Base-by-base conservation (phyloP, 2,797 vertebrate species). In the Coreius guichenoti region DNA sequence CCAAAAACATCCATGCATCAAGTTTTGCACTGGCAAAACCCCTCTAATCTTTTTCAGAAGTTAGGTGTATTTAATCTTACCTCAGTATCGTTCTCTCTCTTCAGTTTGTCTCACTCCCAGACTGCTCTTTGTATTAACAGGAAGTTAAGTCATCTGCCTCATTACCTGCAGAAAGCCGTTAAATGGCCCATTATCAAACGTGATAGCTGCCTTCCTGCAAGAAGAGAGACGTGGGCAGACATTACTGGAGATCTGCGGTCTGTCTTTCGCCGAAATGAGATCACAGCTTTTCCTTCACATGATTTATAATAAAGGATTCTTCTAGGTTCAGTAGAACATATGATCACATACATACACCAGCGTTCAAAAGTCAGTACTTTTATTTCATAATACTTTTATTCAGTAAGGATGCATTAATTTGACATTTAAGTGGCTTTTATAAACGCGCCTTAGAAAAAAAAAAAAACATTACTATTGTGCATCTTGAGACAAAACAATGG, bases 61-160 rank as follows among this genome's bases (percentile, higher is more conserved):
- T 33, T 26, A 26, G 8, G 56, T 78, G 76, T 63, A 45, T 78
- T 78, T 61, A 63, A 56, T 61, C 23, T 39, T n/a, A 45, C 56
- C 51, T 81, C 11, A 2, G 1, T 16, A 21, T 67, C 29, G n/a
- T 8, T 1, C 13, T 61, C 51, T 73, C 80, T 45, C 47, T 31
- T 45, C 36, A 58, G 51, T 31, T 61, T 61, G 74, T 56, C 51
- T 76, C n/a, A 8, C 36, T 47, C 14, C 45, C 45, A 75, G 81
- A 76, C 61, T 65, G 45, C 49, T 75, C 58, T 49, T 67, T 65
- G 58, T 67, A 31, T 67, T 83, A 75, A 75, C 72, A 83, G 81
- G 43, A 82, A 67, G 81, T 83, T 65, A 45, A 75, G 81, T 83
- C 81, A 67, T 83, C 58, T 51, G 72, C 81, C 72, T 83, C 58